Base-by-base conservation (phyloP, 2,113 vertebrate genomes). In the Platanista minor region DNA sequence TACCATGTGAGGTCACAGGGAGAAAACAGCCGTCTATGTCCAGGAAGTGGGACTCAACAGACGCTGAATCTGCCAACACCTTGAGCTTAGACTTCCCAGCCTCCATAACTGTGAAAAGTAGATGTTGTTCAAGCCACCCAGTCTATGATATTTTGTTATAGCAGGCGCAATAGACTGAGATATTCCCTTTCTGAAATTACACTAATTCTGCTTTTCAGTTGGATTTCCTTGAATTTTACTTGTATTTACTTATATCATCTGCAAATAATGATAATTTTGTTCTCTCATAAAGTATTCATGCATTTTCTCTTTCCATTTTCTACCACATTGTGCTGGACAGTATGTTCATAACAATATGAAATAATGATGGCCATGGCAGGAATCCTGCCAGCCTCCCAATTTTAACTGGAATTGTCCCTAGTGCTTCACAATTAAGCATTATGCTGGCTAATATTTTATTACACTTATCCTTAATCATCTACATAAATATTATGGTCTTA, bases 401-500 rank as follows among this genome's bases (percentile, higher is more conserved):
- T 83, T 93, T 89, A 94, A 91, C 27, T 82, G 64, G 46, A 82
- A 94, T 86, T 57, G 66, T 88, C 69, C 54, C 46, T 66, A 33
- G 12, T 29, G 81, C 54, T 62, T 61, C 49, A 8, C 66, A 13
- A 39, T 64, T 61, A 71, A 71, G 39, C 33, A 15, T 46, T 29
- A 17, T 9, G 41, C 43, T 72, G 64, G 57, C 27, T 86, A 72
- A 80, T 74, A 36, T 36, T 84, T 91, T 39, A 39, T 39, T 92
- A 84, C 6, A n/a, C 74, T 75, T 78, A n/a, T 6, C 77, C 41
- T 39, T 57, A 77, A 8, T 71, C 18, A 33, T 46, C 52, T 90
- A 33, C 52, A 62, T 33, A 90, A 54, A 90, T 80, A 71, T 3
- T 87, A 61, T 90, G 36, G 52, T 33, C 69, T 71, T 41, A 10